These are phyloP conservation scores for Nomada goodeniana DNA, from an alignment of 2,888 invertebrate genomes.

Conservation along the genomic window DNA sequence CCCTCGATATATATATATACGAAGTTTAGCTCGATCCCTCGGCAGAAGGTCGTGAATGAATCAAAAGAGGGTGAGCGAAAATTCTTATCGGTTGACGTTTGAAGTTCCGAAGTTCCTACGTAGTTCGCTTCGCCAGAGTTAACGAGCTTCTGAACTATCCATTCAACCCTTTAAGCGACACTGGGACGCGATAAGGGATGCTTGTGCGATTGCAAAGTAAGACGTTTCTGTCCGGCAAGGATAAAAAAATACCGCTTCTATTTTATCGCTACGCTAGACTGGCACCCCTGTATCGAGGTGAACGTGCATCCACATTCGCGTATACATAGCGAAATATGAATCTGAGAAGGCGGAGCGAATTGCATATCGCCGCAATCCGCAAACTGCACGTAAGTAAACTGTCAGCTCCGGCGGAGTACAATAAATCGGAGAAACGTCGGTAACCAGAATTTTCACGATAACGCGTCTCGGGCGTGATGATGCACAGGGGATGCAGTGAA, in stretches of 20 bases:
- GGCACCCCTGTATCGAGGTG: conserved; percentile 20
- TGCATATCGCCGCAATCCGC: conserved; percentile 54
- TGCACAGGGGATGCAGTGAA: conserved; percentile 43
- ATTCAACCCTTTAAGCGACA: conserved; percentile 7
- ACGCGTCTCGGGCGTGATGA: conserved; percentile 45
- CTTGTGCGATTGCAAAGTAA: conserved; percentile 14
- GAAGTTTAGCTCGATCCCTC: conserved; percentile 10
- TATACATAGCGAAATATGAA: conserved; percentile 58
- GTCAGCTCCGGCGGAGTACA: conserved; percentile 62
- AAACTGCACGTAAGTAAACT: conserved; percentile 65
- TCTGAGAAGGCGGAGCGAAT: conserved; percentile 57
- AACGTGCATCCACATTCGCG: conserved; percentile 6
- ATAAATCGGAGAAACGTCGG: conserved; percentile 67
- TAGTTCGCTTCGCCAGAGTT: conserved; percentile 1
- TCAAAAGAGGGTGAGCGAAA: neutral
- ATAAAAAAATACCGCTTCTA: conserved; percentile 4
- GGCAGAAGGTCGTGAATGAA: neutral
- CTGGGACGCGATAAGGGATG: conserved; percentile 10
- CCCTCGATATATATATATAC: neutral
- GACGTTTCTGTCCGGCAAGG: conserved; percentile 7
- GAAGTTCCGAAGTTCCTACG: conserved; percentile 21
- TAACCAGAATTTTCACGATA: conserved; percentile 66
- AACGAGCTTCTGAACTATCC: conserved; percentile 36
- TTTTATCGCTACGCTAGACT: neutral
- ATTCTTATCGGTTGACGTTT: conserved; percentile 38